A percentile compares a stretch with the other conserved stretches of the same genome.
phyloP scores from a whole-genome alignment of 1,140 invertebrate genomes.

The Trichogramma pretiosum region DNA sequence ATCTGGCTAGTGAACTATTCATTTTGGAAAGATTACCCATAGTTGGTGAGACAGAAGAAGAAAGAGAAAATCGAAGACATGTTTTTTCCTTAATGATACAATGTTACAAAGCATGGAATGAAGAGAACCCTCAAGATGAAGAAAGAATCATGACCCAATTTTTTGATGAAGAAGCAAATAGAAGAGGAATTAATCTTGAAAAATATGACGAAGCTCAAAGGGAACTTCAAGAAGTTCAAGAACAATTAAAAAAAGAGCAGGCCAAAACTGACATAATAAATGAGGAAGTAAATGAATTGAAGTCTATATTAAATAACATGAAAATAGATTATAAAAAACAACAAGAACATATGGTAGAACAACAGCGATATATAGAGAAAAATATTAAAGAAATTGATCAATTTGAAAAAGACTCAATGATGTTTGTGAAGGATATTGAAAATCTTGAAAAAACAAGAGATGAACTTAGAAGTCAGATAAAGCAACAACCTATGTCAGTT shows the following conservation, averaged over 20 bases:
- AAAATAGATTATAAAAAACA: slow-evolving; percentile 19
- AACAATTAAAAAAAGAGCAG: slow-evolving; percentile 16
- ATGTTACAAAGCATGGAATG: slow-evolving; percentile 30
- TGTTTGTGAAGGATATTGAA: slow-evolving; percentile 17
- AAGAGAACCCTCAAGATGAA: slow-evolving; percentile 30
- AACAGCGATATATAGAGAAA: slow-evolving; percentile 20
- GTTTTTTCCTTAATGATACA: slow-evolving; percentile 24
- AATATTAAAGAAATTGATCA: slow-evolving; percentile 22
- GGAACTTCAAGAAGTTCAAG: slow-evolving; percentile 17
- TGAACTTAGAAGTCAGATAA: slow-evolving; percentile 22
- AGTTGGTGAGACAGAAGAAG: slow-evolving; percentile 18
- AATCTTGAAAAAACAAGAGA: slow-evolving; percentile 14
- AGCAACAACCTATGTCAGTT: slow-evolving; percentile 30
- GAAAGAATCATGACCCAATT: slow-evolving; percentile 22
- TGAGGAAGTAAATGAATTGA: slow-evolving; percentile 17
- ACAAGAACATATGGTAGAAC: slow-evolving; percentile 10
- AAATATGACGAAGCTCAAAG: slow-evolving; percentile 7
- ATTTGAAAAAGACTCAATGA: slow-evolving; percentile 15
- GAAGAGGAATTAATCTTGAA: slow-evolving; percentile 23
- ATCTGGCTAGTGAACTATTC: slow-evolving; percentile 23
- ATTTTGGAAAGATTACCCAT: slow-evolving; percentile 23
- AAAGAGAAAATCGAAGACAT: slow-evolving; percentile 20
- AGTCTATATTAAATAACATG: slow-evolving; percentile 16
- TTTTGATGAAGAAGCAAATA: slow-evolving; percentile 22
- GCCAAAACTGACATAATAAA: slow-evolving; percentile 14